These are phyloP conservation scores for Piprites chloris DNA, from an alignment of 2,113 vertebrate genomes.

Conservation along the genomic window DNA sequence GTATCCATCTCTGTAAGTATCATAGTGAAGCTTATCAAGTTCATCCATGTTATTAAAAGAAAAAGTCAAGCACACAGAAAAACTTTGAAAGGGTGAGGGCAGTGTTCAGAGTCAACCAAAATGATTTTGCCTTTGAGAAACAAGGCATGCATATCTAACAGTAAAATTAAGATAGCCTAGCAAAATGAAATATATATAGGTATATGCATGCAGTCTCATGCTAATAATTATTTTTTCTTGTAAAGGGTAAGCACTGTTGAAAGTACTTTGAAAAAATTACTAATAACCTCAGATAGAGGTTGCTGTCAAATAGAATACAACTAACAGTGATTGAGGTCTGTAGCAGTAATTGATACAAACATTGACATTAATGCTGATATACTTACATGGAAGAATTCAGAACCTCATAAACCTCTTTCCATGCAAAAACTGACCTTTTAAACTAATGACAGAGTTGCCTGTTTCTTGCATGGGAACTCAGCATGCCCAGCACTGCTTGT, in stretches of 20 bases:
- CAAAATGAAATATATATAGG: not conserved
- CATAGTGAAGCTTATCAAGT: not conserved
- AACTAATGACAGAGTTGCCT: not conserved
- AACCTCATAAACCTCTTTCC: conserved; percentile 42
- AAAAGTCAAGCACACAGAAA: not conserved
- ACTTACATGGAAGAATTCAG: conserved; percentile 14
- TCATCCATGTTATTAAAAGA: not conserved
- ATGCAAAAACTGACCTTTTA: conserved; percentile 56
- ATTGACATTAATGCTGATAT: conserved; percentile 43
- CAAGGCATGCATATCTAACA: not conserved
- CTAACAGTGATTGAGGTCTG: not conserved
- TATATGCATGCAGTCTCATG: not conserved
- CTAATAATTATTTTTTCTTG: conserved; percentile 10
- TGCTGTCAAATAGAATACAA: conserved; percentile 40
- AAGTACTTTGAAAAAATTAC: conserved; percentile 25
- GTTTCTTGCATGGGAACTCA: not conserved
- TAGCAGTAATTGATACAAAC: conserved; percentile 45
- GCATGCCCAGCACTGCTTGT: not conserved
- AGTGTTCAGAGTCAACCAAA: not conserved
- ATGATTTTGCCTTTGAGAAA: conserved; percentile 16
- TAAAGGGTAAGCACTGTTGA: conserved; percentile 43
- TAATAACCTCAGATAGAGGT: not conserved
- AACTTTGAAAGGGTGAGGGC: not conserved
- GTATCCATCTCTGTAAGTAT: not conserved
- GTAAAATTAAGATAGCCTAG: not conserved